phyloP scores from a whole-genome alignment of 2,888 invertebrate species.

The Lomographa bimaculata region DNA sequence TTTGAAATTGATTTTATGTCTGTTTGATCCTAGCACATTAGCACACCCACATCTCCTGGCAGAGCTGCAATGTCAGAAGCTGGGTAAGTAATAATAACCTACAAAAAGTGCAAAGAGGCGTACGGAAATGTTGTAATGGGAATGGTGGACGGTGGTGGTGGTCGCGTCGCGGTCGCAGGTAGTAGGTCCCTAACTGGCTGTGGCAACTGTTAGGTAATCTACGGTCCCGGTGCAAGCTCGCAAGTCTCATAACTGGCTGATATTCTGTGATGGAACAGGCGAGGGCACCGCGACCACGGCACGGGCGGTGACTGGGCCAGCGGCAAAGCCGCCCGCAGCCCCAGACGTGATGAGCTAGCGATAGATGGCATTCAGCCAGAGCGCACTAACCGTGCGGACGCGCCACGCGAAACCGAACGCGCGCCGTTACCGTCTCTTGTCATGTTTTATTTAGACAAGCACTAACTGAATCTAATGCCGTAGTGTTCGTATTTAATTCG shows the following conservation, averaged over 20 bases:
- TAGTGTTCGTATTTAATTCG: constrained; percentile 45
- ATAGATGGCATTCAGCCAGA: constrained; percentile 72
- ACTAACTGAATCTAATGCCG: constrained; percentile 7
- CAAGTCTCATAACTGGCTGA: constrained; percentile 4
- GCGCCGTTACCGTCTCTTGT: constrained; percentile 18
- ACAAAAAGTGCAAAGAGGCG: constrained; percentile 15
- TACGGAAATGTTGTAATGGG: constrained; percentile 10
- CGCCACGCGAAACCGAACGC: constrained; percentile 28
- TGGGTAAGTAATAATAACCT: constrained; percentile 23
- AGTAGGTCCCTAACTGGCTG: not conserved
- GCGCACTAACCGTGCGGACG: constrained; percentile 62
- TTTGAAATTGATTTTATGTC: no score
- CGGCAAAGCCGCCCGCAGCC: constrained; percentile 35
- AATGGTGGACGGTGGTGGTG: constrained; percentile 18
- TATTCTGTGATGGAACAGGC: constrained; percentile 37
- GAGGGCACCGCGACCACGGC: constrained; percentile 32
- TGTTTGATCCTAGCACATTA: no score
- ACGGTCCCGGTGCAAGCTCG: constrained; percentile 15
- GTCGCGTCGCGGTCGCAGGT: constrained; percentile 5
- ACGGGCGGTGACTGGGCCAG: constrained; percentile 45
- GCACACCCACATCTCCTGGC: no score
- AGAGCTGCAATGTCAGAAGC: constrained; percentile 22
- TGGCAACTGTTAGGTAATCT: constrained; percentile 15
- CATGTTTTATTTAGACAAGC: constrained; percentile 24
- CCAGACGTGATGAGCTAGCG: constrained; percentile 48